Percentiles rank a stretch among this genome's conserved stretches.
Evolutionary conservation across 2,888 invertebrate species (phyloP).

Genomic region (Drosophila quinaria): DNA sequence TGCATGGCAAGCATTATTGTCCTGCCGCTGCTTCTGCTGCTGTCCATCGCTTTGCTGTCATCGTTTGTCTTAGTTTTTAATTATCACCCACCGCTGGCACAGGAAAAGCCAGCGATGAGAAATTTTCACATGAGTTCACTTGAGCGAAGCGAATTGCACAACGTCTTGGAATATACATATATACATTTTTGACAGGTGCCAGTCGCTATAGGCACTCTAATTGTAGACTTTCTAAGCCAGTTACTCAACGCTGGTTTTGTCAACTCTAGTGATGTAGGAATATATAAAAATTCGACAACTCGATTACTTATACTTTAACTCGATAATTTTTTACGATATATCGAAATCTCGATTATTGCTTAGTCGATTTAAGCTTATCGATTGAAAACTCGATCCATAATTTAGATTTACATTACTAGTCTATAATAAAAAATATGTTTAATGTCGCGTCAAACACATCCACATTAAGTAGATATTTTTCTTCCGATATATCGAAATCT

Average conservation of each 20-base stretch:
- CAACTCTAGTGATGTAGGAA: too few species aligned
- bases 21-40: conserved; percentile 12
- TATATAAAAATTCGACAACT: too few species aligned
- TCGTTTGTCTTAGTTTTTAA: conserved; percentile 80
- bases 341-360: too few species aligned
- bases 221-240: neutral
- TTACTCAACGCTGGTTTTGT: conserved; percentile 32
- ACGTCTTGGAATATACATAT: conserved; percentile 1
- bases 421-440: conserved; percentile 18
- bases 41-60: conserved; percentile 51
- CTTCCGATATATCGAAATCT: too few species aligned
- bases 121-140: conserved; percentile 83
- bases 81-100: conserved; percentile 64
- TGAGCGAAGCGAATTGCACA: conserved; percentile 62
- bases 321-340: too few species aligned
- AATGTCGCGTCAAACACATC: conserved; percentile 1
- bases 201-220: neutral
- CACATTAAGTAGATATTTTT: neutral
- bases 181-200: conserved; percentile 35
- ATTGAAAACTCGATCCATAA: too few species aligned
- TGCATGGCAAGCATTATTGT: conserved; percentile 82
- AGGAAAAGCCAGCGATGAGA: conserved; percentile 58
- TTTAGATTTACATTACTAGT: too few species aligned
- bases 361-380: too few species aligned
- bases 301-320: too few species aligned